Evolutionary conservation across 2,797 vertebrate genomes (phyloP).

Genomic region (Sitta carolinensis): DNA sequence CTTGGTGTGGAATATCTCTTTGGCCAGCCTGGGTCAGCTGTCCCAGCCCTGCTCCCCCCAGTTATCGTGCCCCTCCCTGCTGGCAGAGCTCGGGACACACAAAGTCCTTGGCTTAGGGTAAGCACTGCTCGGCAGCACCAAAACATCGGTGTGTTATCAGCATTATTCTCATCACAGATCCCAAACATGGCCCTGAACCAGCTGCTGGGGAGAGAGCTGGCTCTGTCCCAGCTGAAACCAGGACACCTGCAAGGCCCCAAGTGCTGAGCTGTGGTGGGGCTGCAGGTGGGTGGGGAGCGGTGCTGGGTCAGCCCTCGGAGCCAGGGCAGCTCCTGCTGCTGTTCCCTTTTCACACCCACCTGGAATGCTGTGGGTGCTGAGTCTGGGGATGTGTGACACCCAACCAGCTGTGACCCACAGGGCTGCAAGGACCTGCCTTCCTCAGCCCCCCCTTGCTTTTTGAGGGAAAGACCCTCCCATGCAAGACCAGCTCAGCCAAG

Average conservation of each 20-base stretch:
- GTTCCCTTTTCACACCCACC: not conserved
- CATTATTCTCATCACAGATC: not conserved
- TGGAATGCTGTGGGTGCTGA: fast-evolving
- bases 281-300: fast-evolving
- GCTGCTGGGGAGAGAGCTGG: not conserved
- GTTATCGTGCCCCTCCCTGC: not conserved
- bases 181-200: not conserved
- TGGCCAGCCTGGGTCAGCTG: not conserved
- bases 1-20: not conserved
- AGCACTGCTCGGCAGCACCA: not conserved
- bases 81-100: not conserved
- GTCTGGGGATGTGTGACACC: fast-evolving
- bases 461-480: fast-evolving
- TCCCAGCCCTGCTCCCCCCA: not conserved
- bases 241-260: not conserved
- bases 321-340: fast-evolving
- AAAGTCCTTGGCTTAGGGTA: not conserved
- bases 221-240: not conserved
- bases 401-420: fast-evolving
- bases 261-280: not conserved
- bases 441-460: not conserved
- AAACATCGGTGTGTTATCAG: not conserved
- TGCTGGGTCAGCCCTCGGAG: not conserved
- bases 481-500: fast-evolving
- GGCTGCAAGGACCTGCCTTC: not conserved